Conservation (phyloP, 2,113 vertebrate genomes). For the Rousettus leschenaultii region DNA sequence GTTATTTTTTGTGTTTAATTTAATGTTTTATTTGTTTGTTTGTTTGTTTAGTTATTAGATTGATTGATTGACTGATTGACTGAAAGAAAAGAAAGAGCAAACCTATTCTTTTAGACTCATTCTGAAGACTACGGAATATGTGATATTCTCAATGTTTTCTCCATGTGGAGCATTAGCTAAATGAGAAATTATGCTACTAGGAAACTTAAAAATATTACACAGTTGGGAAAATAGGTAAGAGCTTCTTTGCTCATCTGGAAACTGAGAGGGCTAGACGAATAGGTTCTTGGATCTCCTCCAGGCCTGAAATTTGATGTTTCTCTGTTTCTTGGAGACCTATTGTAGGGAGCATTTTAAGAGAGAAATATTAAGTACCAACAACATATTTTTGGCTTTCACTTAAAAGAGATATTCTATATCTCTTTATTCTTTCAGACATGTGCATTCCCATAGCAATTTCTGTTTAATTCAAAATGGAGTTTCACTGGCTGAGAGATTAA, state of each 20-base stretch:
- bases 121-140: background rate
- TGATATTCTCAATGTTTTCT: background rate
- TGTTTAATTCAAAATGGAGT: constrained; percentile 12
- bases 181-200: background rate
- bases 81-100: background rate
- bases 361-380: background rate
- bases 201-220: background rate
- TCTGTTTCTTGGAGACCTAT: background rate
- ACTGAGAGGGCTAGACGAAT: background rate
- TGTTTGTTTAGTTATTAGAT: background rate
- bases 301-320: background rate
- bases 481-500: background rate
- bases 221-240: background rate
- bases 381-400: constrained; percentile 16
- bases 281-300: background rate
- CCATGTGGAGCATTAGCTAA: background rate
- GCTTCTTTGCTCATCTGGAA: background rate
- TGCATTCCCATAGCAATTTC: background rate
- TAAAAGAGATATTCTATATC: background rate
- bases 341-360: background rate
- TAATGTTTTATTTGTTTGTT: background rate
- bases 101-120: background rate
- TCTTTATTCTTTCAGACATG: background rate
- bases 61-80: background rate
- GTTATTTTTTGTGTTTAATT: background rate